These are phyloP conservation scores for Barypeithes pellucidus DNA, from an alignment of 2,888 invertebrate species.

Conservation along the genomic window DNA sequence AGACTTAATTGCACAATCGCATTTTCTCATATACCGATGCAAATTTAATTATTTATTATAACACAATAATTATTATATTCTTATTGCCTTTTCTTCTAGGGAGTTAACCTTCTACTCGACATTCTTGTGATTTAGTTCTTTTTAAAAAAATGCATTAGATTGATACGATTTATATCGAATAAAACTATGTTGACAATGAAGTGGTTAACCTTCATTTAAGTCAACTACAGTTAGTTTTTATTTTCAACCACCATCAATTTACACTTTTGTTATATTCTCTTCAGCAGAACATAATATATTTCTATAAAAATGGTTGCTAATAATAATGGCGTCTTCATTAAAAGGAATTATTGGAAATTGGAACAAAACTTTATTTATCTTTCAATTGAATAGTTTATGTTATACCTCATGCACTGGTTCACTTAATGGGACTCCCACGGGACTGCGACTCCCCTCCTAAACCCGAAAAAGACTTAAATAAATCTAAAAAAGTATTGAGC, in stretches of 20 bases:
- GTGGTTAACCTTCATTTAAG: conserved; percentile 43
- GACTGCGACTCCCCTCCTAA: too few relatives aligned
- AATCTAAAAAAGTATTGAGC: too few relatives aligned
- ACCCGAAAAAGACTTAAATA: too few relatives aligned
- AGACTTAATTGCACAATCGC: conserved; percentile 12
- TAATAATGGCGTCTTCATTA: too few relatives aligned
- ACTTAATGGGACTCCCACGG: too few relatives aligned
- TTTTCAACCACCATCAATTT: conserved; percentile 26
- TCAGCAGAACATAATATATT: neutral
- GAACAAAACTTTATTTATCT: too few relatives aligned
- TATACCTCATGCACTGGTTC: too few relatives aligned
- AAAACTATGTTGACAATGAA: conserved; percentile 40
- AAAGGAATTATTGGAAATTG: too few relatives aligned
- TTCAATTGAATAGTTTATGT: too few relatives aligned
- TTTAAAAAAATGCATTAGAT: conserved; percentile 34
- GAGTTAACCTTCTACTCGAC: conserved; percentile 41
- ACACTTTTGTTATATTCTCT: conserved; percentile 9
- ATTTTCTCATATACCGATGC: neutral
- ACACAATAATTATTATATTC: conserved; percentile 28
- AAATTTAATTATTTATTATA: conserved; percentile 14
- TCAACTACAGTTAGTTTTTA: conserved; percentile 38
- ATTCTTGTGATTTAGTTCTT: conserved; percentile 40
- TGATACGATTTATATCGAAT: conserved; percentile 33
- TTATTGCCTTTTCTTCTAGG: conserved; percentile 38
- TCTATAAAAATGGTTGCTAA: neutral